A percentile compares a stretch with the other conserved stretches of the same genome.
phyloP scores from a whole-genome alignment of 2,113 vertebrate species.

The Seriola rivoliana region DNA sequence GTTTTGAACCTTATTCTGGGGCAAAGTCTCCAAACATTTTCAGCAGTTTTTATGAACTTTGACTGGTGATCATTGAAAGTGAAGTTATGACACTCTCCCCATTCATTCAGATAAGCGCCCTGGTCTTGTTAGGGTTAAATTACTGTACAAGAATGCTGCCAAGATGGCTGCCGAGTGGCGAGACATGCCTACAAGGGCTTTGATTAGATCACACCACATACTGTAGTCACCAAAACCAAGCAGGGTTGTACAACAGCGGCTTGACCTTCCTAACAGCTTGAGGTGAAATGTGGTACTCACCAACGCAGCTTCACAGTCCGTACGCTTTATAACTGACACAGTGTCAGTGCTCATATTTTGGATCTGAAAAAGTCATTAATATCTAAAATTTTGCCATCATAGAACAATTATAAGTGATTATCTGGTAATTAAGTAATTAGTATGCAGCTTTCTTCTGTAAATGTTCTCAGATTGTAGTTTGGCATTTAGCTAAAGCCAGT shows the following conservation, averaged over 20 bases:
- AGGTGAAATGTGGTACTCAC: conserved; percentile 22
- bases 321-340: conserved; percentile 41
- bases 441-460: conserved; percentile 12
- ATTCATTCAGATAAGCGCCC: too few species aligned
- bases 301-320: conserved; percentile 28
- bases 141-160: too few species aligned
- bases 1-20: too few species aligned
- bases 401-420: conserved; percentile 19
- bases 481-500: conserved; percentile 30
- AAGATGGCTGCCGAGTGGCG: too few species aligned
- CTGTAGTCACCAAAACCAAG: conserved; percentile 9
- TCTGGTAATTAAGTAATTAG: conserved; percentile 29
- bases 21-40: too few species aligned
- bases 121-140: too few species aligned
- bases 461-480: conserved; percentile 23
- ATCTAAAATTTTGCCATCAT: not conserved
- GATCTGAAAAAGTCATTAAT: conserved; percentile 36
- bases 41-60: too few species aligned
- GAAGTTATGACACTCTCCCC: too few species aligned
- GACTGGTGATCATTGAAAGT: too few species aligned
- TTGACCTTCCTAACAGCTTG: conserved; percentile 26
- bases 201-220: not conserved
- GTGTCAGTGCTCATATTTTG: conserved; percentile 9
- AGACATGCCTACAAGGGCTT: too few species aligned
- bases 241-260: conserved; percentile 13